Base-by-base conservation (phyloP, 2,113 vertebrate genomes). In the Suncus etruscus region DNA sequence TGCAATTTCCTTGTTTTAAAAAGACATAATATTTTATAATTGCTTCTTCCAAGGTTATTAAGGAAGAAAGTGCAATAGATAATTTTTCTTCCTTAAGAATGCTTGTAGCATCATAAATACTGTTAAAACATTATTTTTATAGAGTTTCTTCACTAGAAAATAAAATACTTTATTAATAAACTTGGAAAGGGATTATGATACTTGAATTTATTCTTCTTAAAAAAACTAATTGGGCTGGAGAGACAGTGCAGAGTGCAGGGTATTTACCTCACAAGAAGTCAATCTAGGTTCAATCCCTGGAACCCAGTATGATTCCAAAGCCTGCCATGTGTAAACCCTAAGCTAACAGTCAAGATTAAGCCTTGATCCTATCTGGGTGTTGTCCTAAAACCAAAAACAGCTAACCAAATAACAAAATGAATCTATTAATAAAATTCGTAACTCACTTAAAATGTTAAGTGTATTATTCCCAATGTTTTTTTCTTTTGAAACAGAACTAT, bases 21-120 rank as follows among this genome's bases (percentile, higher is more conserved):
- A 90, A 89, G 66, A 80, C 29, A 63, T 81, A 50, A 58, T 84
- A 82, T 86, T 91, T 65, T 16, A 65, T 78, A 93, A 86, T 86
- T 54, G 65, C 63, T 91, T 22, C 32, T 84, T 84, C 12, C 12
- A 81, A 69, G 48, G 31, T 6, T 69, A 92, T 83, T 90, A 54
- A 65, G 25, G 69, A 82, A 24, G 45, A 27, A 79, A 75, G 15
- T 12, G 2, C 24, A 77, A 47, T 31, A 47, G 6, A 29, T 81
- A 12, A 31, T 48, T 45, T 86, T 78, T 86, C 1, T 79, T 66
- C 24, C 48, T 76, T 69, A 79, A 80, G 29, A 39, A n/a, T 80
- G 18, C 32, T 75, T 45, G 15, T 85, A 91, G n/a, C 9, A 83
- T 45, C 10, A 77, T 20, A 3, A 48, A 20, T 0, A 58, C 58